These are phyloP conservation scores for Xylocampa areola DNA, from an alignment of 2,888 invertebrate genomes.

Conservation along the genomic window DNA sequence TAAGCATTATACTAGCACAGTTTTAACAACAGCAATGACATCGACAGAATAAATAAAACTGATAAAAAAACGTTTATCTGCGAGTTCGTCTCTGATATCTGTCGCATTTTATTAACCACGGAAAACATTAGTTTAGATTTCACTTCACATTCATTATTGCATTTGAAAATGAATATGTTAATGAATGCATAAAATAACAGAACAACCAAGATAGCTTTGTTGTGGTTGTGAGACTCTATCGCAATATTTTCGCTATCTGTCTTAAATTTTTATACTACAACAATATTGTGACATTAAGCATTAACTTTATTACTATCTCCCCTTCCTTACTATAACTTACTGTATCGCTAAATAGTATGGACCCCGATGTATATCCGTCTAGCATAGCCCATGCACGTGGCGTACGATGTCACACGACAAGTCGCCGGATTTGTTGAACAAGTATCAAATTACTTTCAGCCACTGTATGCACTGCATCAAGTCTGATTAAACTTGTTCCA, in stretches of 20 bases:
- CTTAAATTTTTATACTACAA: not conserved
- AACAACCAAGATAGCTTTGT: too few species aligned
- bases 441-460: slow-evolving; percentile 73
- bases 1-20: too few species aligned
- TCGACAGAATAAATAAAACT: too few species aligned
- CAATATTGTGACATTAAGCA: not conserved
- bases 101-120: too few species aligned
- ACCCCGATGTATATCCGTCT: slow-evolving; percentile 31
- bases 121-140: too few species aligned
- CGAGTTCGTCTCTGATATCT: too few species aligned
- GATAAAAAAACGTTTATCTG: not conserved
- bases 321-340: too few species aligned
- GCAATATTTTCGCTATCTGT: not conserved
- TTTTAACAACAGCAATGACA: too few species aligned
- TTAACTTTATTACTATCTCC: slow-evolving; percentile 26
- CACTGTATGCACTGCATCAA: slow-evolving; percentile 60
- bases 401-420: slow-evolving; percentile 68
- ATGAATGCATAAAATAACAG: too few species aligned
- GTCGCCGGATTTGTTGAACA: slow-evolving; percentile 73
- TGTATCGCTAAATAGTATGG: slow-evolving; percentile 21
- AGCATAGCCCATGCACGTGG: slow-evolving; percentile 64
- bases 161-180: too few species aligned
- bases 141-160: too few species aligned
- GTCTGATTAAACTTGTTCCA: slow-evolving; percentile 71
- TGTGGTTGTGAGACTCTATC: too few species aligned